These are phyloP conservation scores for Hemaris fuciformis DNA, from an alignment of 2,888 invertebrate species.

Conservation along the genomic window DNA sequence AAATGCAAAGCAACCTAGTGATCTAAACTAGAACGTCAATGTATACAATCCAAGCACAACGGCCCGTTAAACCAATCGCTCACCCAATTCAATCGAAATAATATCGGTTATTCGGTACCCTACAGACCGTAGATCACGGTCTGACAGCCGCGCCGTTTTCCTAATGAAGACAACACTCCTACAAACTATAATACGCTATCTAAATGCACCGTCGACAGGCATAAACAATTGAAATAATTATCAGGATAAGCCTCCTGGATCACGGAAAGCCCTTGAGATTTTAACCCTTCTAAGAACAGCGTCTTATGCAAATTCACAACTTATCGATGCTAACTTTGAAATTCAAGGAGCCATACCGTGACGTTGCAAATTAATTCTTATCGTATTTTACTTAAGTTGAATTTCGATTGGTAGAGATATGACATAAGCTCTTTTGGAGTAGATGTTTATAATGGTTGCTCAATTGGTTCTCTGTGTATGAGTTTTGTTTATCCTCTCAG, in stretches of 20 bases:
- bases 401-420: conserved; percentile 19
- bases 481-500: conserved; percentile 52
- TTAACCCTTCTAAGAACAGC: conserved; percentile 76
- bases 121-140: conserved; percentile 62
- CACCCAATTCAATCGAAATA: conserved; percentile 39
- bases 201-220: conserved; percentile 80
- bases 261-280: conserved; percentile 75
- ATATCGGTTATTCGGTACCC: conserved; percentile 19
- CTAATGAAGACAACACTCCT: conserved; percentile 73
- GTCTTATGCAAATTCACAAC: conserved; percentile 79
- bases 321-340: conserved; percentile 39
- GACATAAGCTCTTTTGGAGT: conserved; percentile 31
- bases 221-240: conserved; percentile 82
- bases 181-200: conserved; percentile 80
- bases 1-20: neutral
- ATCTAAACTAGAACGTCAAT: neutral
- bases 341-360: conserved; percentile 19
- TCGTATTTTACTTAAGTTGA: neutral
- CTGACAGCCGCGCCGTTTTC: conserved; percentile 53
- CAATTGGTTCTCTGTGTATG: conserved; percentile 68
- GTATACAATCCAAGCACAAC: neutral
- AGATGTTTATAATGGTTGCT: conserved; percentile 58
- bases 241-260: conserved; percentile 78
- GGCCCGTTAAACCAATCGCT: neutral
- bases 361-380: conserved; percentile 26